Evolutionary conservation across 1,140 invertebrate genomes (phyloP).

Genomic region (Calephelis virginiensis): DNA sequence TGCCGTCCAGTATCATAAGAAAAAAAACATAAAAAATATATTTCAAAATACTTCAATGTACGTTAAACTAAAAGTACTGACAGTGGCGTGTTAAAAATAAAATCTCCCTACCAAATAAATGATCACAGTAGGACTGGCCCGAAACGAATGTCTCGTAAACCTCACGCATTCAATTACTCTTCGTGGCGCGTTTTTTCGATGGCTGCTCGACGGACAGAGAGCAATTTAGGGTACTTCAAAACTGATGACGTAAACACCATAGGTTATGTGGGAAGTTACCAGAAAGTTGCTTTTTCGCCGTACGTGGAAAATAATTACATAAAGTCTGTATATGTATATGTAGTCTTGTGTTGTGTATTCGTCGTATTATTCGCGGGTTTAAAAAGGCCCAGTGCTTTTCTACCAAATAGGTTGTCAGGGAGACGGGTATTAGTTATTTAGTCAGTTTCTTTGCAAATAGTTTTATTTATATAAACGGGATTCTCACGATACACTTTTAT

Average conservation of each 20-base stretch:
- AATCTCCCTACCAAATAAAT: constrained; percentile 43
- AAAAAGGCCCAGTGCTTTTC: too few species aligned
- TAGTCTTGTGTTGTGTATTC: too few species aligned
- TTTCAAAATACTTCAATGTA: constrained; percentile 15
- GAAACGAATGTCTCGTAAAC: constrained; percentile 63
- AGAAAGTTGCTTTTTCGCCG: neutral
- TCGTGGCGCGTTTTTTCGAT: constrained; percentile 43
- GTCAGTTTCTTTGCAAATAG: too few species aligned
- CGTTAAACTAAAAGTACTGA: neutral
- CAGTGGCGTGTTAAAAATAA: neutral
- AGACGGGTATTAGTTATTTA: too few species aligned
- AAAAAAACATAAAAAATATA: constrained; percentile 20
- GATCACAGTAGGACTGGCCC: constrained; percentile 42
- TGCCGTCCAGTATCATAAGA: neutral
- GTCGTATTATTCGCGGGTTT: too few species aligned
- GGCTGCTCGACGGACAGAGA: constrained; percentile 15
- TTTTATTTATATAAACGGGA: too few species aligned
- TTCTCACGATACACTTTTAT: too few species aligned
- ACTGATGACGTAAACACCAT: constrained; percentile 12
- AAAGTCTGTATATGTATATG: too few species aligned
- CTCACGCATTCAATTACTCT: constrained; percentile 67
- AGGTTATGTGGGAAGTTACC: neutral
- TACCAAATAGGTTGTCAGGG: too few species aligned
- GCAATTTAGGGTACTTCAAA: constrained; percentile 4
- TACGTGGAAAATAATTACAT: too few species aligned